A percentile compares a stretch with the other conserved stretches of the same genome.
phyloP scores from a whole-genome alignment of 2,797 vertebrate species.

The Myoxocephalus aenaeus region DNA sequence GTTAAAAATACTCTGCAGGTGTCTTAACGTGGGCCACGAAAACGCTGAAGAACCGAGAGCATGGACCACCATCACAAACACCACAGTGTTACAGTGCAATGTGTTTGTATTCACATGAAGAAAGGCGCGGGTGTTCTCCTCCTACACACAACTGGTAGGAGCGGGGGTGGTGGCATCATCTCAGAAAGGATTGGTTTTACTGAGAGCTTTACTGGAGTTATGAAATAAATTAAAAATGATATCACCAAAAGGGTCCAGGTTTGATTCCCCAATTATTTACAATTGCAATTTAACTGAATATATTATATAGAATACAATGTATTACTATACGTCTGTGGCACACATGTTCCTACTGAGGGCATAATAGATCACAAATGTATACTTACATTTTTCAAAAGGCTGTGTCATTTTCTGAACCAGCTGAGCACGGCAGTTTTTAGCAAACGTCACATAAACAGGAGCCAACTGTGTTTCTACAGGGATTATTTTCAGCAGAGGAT shows the following conservation, averaged over 20 bases:
- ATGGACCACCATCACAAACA: neutral
- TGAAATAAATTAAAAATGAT: neutral
- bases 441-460: neutral
- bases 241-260: neutral
- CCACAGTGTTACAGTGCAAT: conserved; percentile 5
- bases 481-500: conserved; percentile 23
- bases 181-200: neutral
- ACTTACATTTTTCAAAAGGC: neutral
- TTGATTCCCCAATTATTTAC: neutral
- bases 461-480: neutral
- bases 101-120: conserved; percentile 31
- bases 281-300: neutral
- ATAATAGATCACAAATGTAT: neutral
- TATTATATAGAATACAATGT: neutral
- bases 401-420: neutral
- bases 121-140: conserved; percentile 37
- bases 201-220: neutral
- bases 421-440: neutral
- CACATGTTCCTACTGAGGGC: neutral
- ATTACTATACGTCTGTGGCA: too few species aligned
- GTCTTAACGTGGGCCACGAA: neutral
- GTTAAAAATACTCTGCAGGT: conserved; percentile 3
- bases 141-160: conserved; percentile 44
- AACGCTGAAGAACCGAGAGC: neutral
- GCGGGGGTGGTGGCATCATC: neutral